A percentile compares a stretch with the other conserved stretches of the same genome.
Evolutionary conservation across 2,113 vertebrate genomes (phyloP).

Genomic region (Arothron firmamentum): DNA sequence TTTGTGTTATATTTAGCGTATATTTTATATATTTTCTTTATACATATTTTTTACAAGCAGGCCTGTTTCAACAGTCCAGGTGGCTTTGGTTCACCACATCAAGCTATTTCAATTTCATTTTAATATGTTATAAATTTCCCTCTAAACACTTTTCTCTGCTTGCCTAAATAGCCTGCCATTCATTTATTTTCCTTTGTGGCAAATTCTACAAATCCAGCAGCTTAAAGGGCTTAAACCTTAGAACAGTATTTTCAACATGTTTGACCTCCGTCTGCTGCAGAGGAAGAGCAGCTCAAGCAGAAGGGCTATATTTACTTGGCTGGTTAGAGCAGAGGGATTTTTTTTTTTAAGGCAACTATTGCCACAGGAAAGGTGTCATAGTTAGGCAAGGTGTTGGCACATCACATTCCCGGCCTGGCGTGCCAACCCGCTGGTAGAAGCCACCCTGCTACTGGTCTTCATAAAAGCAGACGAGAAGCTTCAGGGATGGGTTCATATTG

Average conservation of each 20-base stretch:
- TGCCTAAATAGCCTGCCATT: constrained; percentile 38
- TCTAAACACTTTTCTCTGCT: constrained; percentile 35
- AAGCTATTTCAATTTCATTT: constrained; percentile 27
- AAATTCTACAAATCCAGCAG: constrained; percentile 45
- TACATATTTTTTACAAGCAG: constrained; percentile 17
- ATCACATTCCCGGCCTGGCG: constrained; percentile 57
- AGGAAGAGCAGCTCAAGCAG: constrained; percentile 51
- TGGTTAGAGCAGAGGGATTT: constrained; percentile 53
- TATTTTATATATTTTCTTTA: constrained; percentile 6
- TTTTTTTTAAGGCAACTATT: constrained; percentile 52
- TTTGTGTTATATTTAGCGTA: constrained; percentile 7
- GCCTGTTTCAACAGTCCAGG: constrained; percentile 20
- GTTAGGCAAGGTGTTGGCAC: constrained; percentile 66
- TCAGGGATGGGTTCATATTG: constrained; percentile 58
- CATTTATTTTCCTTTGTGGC: constrained; percentile 35
- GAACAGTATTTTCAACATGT: constrained; percentile 45
- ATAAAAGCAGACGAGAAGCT: constrained; percentile 29
- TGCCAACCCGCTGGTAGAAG: constrained; percentile 58
- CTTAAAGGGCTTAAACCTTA: constrained; percentile 47
- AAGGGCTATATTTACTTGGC: constrained; percentile 59
- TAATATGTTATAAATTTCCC: constrained; percentile 42
- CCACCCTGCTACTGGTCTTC: constrained; percentile 61
- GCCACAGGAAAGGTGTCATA: constrained; percentile 73
- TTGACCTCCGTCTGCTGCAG: constrained; percentile 48
- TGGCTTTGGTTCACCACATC: constrained; percentile 47